Conservation (phyloP, 2,888 invertebrate species). For the Encarsia formosa region DNA sequence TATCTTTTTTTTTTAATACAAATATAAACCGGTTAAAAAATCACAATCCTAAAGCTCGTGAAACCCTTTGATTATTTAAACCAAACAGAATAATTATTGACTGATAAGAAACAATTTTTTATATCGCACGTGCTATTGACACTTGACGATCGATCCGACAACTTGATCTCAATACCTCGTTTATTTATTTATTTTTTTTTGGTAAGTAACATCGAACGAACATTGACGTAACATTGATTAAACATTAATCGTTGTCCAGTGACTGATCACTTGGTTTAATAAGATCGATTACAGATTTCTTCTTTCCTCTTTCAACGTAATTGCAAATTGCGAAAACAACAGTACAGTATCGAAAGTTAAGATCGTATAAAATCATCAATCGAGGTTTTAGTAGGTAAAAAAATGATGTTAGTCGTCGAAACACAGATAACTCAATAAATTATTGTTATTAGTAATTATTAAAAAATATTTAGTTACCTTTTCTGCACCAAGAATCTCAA, state of each 20-base stretch:
- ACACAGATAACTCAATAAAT: no score
- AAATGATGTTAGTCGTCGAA: no score
- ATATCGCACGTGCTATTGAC: no score
- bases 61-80: slow-evolving; percentile 1
- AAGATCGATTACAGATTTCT: slow-evolving; percentile 12
- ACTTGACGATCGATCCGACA: slow-evolving; percentile 4
- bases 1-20: slow-evolving; percentile 10
- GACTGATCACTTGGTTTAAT: slow-evolving; percentile 19
- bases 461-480: no score
- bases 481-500: no score
- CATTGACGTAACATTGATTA: slow-evolving; percentile 26
- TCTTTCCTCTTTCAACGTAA: background rate
- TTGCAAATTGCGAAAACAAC: background rate
- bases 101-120: no score
- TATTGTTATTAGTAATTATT: no score
- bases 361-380: no score
- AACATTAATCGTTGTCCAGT: slow-evolving; percentile 28
- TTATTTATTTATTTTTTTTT: slow-evolving; percentile 16
- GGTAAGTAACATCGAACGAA: slow-evolving; percentile 24
- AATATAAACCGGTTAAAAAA: no score
- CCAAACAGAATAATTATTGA: slow-evolving; percentile 14
- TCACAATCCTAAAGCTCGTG: slow-evolving; percentile 3
- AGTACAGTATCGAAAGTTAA: no score
- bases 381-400: no score
- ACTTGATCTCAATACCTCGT: slow-evolving; percentile 6